Base-by-base conservation (phyloP, 2,888 invertebrate species). In the Zaprionus obscuricornis region DNA sequence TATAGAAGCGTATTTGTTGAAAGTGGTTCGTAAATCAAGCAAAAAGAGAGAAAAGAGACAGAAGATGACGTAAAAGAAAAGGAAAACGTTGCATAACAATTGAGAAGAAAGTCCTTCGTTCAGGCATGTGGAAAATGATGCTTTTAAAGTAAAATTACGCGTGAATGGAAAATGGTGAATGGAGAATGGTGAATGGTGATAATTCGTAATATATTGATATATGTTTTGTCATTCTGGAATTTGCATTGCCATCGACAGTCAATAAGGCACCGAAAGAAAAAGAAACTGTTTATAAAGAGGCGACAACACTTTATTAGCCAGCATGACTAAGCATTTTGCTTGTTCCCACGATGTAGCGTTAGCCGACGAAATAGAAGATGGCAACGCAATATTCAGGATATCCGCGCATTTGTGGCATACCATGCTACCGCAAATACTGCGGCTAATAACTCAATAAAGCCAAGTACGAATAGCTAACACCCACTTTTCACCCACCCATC, bases 71-170 rank as follows among this genome's bases (percentile, higher is more conserved):
- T 10, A 10, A 17, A 33, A 49, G 31, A 52, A 37, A 27, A 50
- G 37, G 43, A 43, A 45, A 43, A 27, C 54, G 31, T 42, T 59
- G 50, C 43, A 20, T 42, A 67, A 36, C 39, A 33, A 14, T 10
- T 4, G 13, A 31, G 31, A n/a, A n/a, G n/a, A n/a, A n/a, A n/a
- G n/a, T n/a, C n/a, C n/a, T n/a, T n/a, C 8, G 76, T 60, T 68
- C 69, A 81, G 69, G 67, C 83, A 85, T 68, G 81, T 77, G 84
- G 81, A 85, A 88, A 88, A 88, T 88, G 71, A 78, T 79, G 81
- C 75, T 86, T 79, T 86, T 83, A 65, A 65, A 59, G 57, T 47
- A 49, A 57, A 58, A 46, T 40, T 33, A 59, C 45, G 46, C 50
- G 45, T 50, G 43, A 51, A 29, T 47, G 33, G 24, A 46, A 50